Evolutionary conservation across 2,888 invertebrate species (phyloP).

Genomic region (Hedychridium roseum): DNA sequence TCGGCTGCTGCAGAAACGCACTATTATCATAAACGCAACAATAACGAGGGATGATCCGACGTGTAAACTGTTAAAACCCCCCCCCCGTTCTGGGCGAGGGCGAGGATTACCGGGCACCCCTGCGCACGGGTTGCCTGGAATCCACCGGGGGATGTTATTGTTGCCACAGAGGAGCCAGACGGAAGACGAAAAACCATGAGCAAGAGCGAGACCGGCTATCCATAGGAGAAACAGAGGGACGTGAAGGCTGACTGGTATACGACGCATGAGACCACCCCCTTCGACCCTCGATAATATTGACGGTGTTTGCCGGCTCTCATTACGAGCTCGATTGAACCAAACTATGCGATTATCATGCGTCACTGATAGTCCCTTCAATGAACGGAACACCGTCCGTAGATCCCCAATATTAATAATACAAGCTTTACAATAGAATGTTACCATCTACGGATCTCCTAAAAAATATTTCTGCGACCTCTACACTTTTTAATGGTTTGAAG

Average conservation of each 20-base stretch:
- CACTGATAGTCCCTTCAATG: constrained; percentile 44
- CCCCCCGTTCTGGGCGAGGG: constrained; percentile 41
- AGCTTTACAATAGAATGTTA: too few relatives aligned
- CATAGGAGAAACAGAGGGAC: constrained; percentile 20
- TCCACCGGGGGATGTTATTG: constrained; percentile 59
- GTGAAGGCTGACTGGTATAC: constrained; percentile 20
- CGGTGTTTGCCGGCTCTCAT: constrained; percentile 60
- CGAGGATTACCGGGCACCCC: constrained; percentile 51
- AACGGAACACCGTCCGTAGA: constrained; percentile 2
- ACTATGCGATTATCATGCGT: constrained; percentile 60
- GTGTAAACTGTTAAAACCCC: constrained; percentile 59
- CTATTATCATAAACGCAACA: constrained; percentile 64
- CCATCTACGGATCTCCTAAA: too few relatives aligned
- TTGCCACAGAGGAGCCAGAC: constrained; percentile 40
- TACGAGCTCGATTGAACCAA: constrained; percentile 56
- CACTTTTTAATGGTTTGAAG: too few relatives aligned
- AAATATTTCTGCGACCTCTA: too few relatives aligned
- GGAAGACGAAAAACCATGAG: constrained; percentile 17
- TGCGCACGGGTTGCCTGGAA: constrained; percentile 31
- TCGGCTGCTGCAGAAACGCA: constrained; percentile 15
- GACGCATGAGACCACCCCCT: constrained; percentile 30
- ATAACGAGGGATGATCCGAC: constrained; percentile 64
- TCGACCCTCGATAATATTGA: constrained; percentile 53
- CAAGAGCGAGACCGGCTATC: constrained; percentile 14
- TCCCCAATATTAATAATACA: too few relatives aligned